These are phyloP conservation scores for Lepidocolaptes lacrymiger DNA, from an alignment of 2,797 vertebrate species.

Conservation along the genomic window DNA sequence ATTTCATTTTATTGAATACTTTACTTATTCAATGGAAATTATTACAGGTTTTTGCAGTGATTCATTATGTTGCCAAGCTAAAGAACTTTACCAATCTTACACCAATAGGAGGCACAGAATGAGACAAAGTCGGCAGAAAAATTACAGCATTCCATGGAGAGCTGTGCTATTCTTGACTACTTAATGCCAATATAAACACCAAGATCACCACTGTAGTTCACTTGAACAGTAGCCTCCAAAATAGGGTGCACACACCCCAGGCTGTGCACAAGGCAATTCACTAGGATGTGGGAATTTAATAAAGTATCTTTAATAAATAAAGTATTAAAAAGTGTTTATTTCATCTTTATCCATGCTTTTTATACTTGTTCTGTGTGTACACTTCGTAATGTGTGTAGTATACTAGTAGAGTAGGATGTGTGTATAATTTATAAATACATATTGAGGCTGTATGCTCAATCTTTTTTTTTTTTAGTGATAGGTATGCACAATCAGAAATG, in stretches of 20 bases:
- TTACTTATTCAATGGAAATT: not conserved
- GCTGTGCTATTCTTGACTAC: not conserved
- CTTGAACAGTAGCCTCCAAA: not conserved
- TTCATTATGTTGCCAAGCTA: not conserved
- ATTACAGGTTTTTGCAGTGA: not conserved
- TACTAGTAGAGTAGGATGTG: not conserved
- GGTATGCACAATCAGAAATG: not conserved
- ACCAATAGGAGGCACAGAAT: not conserved
- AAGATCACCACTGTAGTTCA: not conserved
- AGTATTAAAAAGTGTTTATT: not conserved
- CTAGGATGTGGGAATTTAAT: accelerated
- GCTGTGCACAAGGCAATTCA: not conserved
- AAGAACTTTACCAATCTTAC: not conserved
- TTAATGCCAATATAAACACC: not conserved
- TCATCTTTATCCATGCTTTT: not conserved
- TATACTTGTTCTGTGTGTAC: not conserved
- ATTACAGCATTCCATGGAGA: not conserved
- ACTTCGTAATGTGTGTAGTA: not conserved
- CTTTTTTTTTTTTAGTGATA: not conserved
- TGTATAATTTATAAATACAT: not conserved
- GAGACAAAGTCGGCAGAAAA: not conserved
- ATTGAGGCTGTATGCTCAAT: not conserved
- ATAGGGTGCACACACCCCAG: not conserved
- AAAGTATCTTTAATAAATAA: not conserved
- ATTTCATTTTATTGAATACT: not conserved